A percentile compares a stretch with the other conserved stretches of the same genome.
These are phyloP conservation scores for Myiopsitta monachus DNA, from an alignment of 2,113 vertebrate genomes.

Conservation along the genomic window DNA sequence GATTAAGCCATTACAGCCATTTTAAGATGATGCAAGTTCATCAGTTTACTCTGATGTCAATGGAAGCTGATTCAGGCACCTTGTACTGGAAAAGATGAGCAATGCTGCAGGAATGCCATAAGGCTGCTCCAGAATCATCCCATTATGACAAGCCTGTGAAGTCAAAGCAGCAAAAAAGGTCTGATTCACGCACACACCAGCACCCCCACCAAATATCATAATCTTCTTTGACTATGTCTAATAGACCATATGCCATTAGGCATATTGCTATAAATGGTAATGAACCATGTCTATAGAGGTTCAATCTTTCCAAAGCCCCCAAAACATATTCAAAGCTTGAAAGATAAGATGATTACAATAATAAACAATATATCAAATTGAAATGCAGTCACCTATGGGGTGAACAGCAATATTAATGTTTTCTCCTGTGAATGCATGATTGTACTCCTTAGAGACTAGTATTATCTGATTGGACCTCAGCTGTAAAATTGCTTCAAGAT, in stretches of 20 bases:
- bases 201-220: background rate
- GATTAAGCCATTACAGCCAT: background rate
- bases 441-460: background rate
- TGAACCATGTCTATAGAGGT: background rate
- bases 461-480: background rate
- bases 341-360: background rate
- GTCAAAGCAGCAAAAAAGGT: background rate
- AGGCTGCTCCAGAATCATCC: background rate
- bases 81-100: background rate
- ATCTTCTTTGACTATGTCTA: background rate
- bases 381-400: conserved; percentile 14
- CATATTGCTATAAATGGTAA: background rate
- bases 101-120: background rate
- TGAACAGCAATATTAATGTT: background rate
- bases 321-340: background rate
- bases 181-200: background rate
- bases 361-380: conserved; percentile 6
- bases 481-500: background rate
- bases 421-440: background rate
- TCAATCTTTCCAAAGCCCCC: background rate
- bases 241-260: background rate
- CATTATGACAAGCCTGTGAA: fast-evolving
- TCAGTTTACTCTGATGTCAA: background rate
- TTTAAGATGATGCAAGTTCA: background rate
- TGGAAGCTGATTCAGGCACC: background rate